These are phyloP conservation scores for Numenius phaeopus DNA, from an alignment of 2,797 vertebrate genomes.

Conservation along the genomic window DNA sequence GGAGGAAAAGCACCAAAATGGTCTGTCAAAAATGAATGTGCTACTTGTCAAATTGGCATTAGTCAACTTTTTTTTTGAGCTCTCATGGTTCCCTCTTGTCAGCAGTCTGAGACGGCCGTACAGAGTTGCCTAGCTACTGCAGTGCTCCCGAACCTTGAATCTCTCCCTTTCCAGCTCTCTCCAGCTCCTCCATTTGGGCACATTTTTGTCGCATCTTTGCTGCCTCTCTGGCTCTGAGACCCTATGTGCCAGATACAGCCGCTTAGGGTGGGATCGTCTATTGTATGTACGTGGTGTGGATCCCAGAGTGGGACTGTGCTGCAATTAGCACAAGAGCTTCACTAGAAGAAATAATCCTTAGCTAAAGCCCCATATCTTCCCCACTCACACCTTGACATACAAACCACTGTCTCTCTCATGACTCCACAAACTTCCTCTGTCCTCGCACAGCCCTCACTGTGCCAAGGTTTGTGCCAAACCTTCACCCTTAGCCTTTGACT, in stretches of 20 bases:
- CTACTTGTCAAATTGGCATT: background rate
- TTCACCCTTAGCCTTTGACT: background rate
- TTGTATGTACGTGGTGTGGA: fast-evolving
- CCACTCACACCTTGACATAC: background rate
- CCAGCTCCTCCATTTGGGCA: background rate
- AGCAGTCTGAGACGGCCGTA: background rate
- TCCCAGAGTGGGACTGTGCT: too few species aligned
- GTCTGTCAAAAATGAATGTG: background rate
- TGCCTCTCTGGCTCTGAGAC: fast-evolving
- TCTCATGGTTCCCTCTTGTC: background rate
- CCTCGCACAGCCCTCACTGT: background rate
- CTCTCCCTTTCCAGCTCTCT: background rate
- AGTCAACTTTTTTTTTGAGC: background rate
- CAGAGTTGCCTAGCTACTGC: background rate
- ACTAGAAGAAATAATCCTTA: background rate
- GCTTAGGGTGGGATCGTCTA: background rate
- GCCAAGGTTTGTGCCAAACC: background rate
- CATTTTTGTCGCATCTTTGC: background rate
- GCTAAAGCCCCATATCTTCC: fast-evolving
- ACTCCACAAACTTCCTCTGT: background rate
- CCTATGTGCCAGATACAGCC: background rate
- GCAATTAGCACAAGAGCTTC: background rate
- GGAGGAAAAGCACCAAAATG: background rate
- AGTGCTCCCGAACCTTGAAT: background rate
- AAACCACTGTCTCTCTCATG: background rate